Conservation (phyloP, 2,888 invertebrate species). For the Anthoptus insignis region DNA sequence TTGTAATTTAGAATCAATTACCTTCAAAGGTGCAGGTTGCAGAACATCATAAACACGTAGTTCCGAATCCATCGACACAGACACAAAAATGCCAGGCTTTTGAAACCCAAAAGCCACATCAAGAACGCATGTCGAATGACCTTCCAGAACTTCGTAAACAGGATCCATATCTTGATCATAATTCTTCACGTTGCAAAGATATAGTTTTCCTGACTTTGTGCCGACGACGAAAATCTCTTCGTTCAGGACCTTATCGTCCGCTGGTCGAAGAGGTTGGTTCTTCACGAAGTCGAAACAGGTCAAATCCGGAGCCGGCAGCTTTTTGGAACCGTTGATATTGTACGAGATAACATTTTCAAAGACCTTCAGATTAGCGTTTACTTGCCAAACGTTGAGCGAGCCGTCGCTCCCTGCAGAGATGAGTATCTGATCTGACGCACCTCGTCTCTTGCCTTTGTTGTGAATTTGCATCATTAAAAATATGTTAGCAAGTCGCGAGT, state of each 20-base stretch:
- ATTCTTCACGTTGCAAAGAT: slow-evolving; percentile 58
- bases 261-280: slow-evolving; percentile 61
- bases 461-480: slow-evolving; percentile 68
- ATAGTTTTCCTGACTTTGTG: slow-evolving; percentile 63
- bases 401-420: slow-evolving; percentile 55
- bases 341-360: slow-evolving; percentile 69
- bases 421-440: slow-evolving; percentile 66
- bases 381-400: slow-evolving; percentile 72
- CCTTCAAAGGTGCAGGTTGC: slow-evolving; percentile 70
- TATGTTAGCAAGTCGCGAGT: slow-evolving; percentile 60
- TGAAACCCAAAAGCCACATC: slow-evolving; percentile 68
- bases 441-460: slow-evolving; percentile 66
- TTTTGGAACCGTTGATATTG: slow-evolving; percentile 61
- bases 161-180: slow-evolving; percentile 61
- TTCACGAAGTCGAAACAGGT: slow-evolving; percentile 76
- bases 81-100: slow-evolving; percentile 67
- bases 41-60: slow-evolving; percentile 69
- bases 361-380: slow-evolving; percentile 62
- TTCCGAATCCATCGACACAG: slow-evolving; percentile 74
- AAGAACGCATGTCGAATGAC: slow-evolving; percentile 66
- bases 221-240: slow-evolving; percentile 75
- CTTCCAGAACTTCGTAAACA: slow-evolving; percentile 63
- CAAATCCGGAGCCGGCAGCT: slow-evolving; percentile 62
- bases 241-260: slow-evolving; percentile 58
- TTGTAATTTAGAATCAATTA: no score